Evolutionary conservation across 1,140 invertebrate species (phyloP), one percentile per base, ranked within the genome.

Genomic region (Aleiodes sp.): DNA sequence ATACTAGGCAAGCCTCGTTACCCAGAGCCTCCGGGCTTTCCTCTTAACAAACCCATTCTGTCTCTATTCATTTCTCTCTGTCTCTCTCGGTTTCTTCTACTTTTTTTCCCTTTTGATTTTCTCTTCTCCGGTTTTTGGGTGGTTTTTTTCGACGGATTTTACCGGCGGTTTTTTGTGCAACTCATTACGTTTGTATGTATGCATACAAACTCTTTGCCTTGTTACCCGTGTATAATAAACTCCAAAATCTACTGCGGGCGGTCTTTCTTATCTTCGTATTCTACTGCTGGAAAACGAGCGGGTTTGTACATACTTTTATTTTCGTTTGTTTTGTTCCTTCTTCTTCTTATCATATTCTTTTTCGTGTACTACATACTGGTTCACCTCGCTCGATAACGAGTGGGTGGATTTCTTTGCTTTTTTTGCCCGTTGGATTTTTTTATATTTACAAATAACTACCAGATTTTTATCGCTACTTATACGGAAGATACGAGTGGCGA

Each of bases 211-310:
- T 26, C 28, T 56, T 56, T 56, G 52, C 52, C 52, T 56, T 56
- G 52, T 56, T 56, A 56, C 52, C 24, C 52, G 9, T 2, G 52
- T 26, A 56, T 56, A 56, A 56, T 56, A 56, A 56, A 56, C 52
- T 56, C 52, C 52, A 28, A 56, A 56, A 56, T 56, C 21, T 56
- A 56, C 52, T 56, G 52, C 52, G 52, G 52, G 52, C 21, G 52
- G 52, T 56, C 52, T 56, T 46, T 56, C 52, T 56, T 56, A 56
- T 56, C 52, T 56, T n/a, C 52, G 24, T 56, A 56, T 28, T 56
- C 21, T 56, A 56, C 52, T 56, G 52, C n/a, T n/a, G 19, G n/a
- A 56, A 56, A 26, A 16, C n/a, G 19, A 16, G 52, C 9, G 52
- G 52, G 52, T 56, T 26, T 9, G 24, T 56, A 12, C 28, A 16